A percentile compares a stretch with the other conserved stretches of the same genome.
These are phyloP conservation scores for Rhineura floridana DNA, from an alignment of 2,113 vertebrate genomes.

Conservation along the genomic window DNA sequence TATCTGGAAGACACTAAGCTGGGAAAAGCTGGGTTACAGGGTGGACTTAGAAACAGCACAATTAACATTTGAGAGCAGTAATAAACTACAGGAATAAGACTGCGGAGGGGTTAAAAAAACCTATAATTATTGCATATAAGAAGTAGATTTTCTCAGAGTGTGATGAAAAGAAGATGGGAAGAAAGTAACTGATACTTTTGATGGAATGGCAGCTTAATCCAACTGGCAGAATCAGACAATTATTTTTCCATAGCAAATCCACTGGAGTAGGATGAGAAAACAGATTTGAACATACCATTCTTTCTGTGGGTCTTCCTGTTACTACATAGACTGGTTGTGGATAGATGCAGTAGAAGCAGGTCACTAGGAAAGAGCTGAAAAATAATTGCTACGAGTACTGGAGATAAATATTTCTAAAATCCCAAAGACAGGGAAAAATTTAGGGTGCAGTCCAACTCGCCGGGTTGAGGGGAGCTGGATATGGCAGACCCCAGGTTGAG, in stretches of 20 bases:
- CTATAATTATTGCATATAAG: background rate
- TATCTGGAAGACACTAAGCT: background rate
- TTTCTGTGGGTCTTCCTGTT: background rate
- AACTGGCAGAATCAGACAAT: background rate
- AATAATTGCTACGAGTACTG: background rate
- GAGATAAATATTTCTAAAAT: background rate
- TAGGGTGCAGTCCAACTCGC: too few relatives aligned
- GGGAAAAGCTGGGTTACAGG: background rate
- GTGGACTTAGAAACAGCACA: background rate
- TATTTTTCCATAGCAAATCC: background rate
- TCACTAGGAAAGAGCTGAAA: background rate
- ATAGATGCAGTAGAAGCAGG: background rate
- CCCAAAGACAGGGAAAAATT: rapidly evolving
- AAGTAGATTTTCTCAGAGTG: background rate
- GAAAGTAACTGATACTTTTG: background rate
- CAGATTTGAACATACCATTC: background rate
- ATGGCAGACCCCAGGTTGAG: too few relatives aligned
- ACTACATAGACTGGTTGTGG: background rate
- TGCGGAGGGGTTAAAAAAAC: background rate
- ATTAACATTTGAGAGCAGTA: background rate
- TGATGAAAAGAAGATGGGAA: background rate
- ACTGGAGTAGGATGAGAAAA: background rate
- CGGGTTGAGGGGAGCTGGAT: too few relatives aligned
- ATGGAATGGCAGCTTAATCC: too few relatives aligned
- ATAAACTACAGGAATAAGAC: too few relatives aligned